Percentiles rank a stretch among this genome's conserved stretches.
phyloP scores from a whole-genome alignment of 1,140 invertebrate species.

The Pentalonia nigronervosa region DNA sequence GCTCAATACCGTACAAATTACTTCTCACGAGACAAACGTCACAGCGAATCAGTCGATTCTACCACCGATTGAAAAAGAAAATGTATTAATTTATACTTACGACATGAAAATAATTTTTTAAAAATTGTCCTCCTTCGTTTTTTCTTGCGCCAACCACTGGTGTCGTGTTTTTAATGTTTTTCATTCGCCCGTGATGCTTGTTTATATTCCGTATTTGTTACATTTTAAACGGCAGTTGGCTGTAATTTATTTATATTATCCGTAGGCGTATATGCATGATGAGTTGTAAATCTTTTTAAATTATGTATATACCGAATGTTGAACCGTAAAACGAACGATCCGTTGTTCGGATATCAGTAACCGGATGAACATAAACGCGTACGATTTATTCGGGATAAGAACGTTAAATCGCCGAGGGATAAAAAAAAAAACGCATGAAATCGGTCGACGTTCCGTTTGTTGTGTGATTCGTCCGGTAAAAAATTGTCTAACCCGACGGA shows the following conservation, averaged over 20 bases:
- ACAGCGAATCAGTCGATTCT: background rate
- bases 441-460: background rate
- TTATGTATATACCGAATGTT: background rate
- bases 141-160: background rate
- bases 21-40: background rate
- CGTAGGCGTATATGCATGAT: background rate
- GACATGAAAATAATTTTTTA: background rate
- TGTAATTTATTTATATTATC: background rate
- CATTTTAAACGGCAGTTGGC: background rate
- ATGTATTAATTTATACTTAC: background rate
- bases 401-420: background rate
- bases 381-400: background rate
- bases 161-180: background rate
- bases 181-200: background rate
- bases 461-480: background rate
- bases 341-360: background rate
- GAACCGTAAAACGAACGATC: background rate
- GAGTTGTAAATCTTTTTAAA: conserved; percentile 10
- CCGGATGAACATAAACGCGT: background rate
- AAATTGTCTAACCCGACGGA: background rate
- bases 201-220: background rate
- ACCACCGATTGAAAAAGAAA: background rate
- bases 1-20: background rate
- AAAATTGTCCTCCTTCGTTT: background rate
- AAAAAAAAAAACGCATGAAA: background rate